Evolutionary conservation across 1,140 invertebrate species (phyloP), one percentile per base, ranked within the genome.

Genomic region (Drosophila saltans): DNA sequence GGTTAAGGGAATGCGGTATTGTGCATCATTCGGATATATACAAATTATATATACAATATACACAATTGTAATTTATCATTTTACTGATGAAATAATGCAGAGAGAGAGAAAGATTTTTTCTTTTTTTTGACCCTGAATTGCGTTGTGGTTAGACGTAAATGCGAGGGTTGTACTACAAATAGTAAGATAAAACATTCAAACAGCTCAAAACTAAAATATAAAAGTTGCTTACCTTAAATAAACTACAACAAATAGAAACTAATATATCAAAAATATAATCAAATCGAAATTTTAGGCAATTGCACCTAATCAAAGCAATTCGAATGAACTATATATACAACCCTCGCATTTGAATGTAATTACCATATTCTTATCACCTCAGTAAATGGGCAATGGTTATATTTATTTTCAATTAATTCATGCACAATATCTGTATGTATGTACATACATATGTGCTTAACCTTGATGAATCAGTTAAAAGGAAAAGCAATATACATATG

Each of bases 321-420:
- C 0, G 28, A 30, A 30, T 36, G 1, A 36, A 36, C 33, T 36
- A 4, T 36, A 75, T 75, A 72, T 28, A 41, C 65, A 72, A 69
- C 33, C n/a, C 57, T 36, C 30, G 57, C 21, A 61, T 60, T 67
- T 75, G 56, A 61, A 72, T 67, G 16, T 43, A 43, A 43, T 43
- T 6, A 16, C 43, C 43, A 45, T 45, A 45, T 45, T 45, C 43
- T 45, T 45, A 45, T 21, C 43, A 21, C 43, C 43, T 45, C 16
- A 21, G 6, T 45, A 45, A 45, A 45, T 21, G 43, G 16, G 5
- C 43, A 45, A 45, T 45, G 33, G 33, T 36, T 6, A 43, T n/a
- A 43, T 52, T 6, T 9, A 26, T 52, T 52, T 52, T 52, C 45
- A 10, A 3, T 26, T 24, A 8, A 2, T 48, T 52, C 21, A 52